A percentile compares a stretch with the other conserved stretches of the same genome.
These are phyloP conservation scores for Microplitis manilae DNA, from an alignment of 2,888 invertebrate species.

Conservation along the genomic window DNA sequence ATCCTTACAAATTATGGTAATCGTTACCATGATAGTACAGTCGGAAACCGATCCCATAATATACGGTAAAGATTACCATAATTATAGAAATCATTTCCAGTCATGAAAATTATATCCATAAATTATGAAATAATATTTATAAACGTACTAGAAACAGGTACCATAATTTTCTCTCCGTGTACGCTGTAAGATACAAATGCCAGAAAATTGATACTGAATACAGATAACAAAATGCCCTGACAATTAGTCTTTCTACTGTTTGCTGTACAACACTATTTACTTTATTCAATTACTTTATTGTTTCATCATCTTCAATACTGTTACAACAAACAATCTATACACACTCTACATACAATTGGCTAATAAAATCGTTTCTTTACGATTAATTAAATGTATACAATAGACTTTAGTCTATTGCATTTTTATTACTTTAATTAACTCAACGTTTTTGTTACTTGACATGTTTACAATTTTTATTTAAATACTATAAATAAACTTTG, in stretches of 20 bases:
- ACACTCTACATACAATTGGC: not conserved
- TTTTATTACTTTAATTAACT: not conserved
- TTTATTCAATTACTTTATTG: not conserved
- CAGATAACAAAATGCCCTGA: not conserved
- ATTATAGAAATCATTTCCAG: too few species aligned
- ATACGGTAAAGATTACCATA: too few species aligned
- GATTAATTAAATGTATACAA: not conserved
- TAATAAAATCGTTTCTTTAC: not conserved
- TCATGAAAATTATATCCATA: too few species aligned
- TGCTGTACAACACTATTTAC: not conserved
- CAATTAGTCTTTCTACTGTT: not conserved
- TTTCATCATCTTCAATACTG: not conserved
- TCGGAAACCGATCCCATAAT: too few species aligned
- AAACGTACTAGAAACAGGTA: too few species aligned
- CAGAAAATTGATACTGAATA: not conserved
- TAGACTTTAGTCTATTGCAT: not conserved
- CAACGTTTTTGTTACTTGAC: not conserved
- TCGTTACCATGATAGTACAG: too few species aligned
- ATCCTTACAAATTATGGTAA: too few species aligned
- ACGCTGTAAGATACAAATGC: not conserved
- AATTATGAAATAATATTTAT: too few species aligned
- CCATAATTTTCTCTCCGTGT: not conserved
- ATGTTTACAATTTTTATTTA: not conserved
- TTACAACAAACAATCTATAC: not conserved
- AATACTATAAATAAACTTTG: not conserved